A percentile compares a stretch with the other conserved stretches of the same genome.
Evolutionary conservation across 2,113 vertebrate species (phyloP).

Genomic region (Xyrauchen texanus): DNA sequence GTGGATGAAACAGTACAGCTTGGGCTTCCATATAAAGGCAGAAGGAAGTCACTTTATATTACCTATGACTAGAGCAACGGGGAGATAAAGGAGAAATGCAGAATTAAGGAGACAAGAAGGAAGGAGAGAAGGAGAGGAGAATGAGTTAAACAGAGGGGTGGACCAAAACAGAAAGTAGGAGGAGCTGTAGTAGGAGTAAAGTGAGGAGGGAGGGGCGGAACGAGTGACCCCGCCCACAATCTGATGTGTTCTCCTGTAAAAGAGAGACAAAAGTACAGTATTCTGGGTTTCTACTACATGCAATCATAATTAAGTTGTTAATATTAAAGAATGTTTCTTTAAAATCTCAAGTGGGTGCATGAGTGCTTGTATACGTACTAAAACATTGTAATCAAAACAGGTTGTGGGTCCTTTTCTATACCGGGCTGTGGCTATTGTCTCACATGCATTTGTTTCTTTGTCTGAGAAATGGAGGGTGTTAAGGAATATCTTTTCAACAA

Average conservation of each 20-base stretch:
- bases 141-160: slow-evolving; percentile 71
- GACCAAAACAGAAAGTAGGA: slow-evolving; percentile 80
- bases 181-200: slow-evolving; percentile 86
- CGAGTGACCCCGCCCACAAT: slow-evolving; percentile 91
- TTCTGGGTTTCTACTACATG: too few species aligned
- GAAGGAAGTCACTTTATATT: slow-evolving; percentile 70
- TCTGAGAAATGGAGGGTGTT: slow-evolving; percentile 74
- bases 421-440: slow-evolving; percentile 83
- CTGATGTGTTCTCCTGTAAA: slow-evolving; percentile 93
- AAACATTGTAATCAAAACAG: slow-evolving; percentile 91
- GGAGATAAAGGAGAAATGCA: slow-evolving; percentile 42
- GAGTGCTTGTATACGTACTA: slow-evolving; percentile 72
- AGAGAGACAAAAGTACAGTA: slow-evolving; percentile 17
- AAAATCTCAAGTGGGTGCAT: too few species aligned
- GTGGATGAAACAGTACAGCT: slow-evolving; percentile 69
- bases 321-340: background rate
- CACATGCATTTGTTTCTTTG: slow-evolving; percentile 88
- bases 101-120: slow-evolving; percentile 27
- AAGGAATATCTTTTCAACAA: slow-evolving; percentile 68
- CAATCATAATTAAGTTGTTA: too few species aligned
- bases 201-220: slow-evolving; percentile 84
- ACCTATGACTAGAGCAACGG: slow-evolving; percentile 70
- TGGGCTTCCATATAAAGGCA: slow-evolving; percentile 70
- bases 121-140: slow-evolving; percentile 34
- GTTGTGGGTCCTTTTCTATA: slow-evolving; percentile 92